Conservation (phyloP, 2,113 vertebrate genomes). For the Laterallus jamaicensis region DNA sequence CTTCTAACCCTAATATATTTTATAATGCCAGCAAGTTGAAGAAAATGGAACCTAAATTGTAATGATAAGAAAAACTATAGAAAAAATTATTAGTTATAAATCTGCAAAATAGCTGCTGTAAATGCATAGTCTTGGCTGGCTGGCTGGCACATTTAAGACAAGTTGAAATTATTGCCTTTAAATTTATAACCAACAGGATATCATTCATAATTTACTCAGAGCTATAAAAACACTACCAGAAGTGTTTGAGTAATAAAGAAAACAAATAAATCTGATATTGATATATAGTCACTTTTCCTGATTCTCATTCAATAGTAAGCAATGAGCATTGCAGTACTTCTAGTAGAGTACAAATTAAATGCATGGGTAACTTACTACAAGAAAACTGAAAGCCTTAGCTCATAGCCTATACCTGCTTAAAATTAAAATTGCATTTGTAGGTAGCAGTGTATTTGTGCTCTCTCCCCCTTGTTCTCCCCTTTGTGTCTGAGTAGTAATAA, state of each 20-base stretch:
- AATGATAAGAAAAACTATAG: background rate
- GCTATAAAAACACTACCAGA: background rate
- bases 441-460: background rate
- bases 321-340: background rate
- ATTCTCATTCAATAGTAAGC: background rate
- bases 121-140: background rate
- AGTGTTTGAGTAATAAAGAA: constrained; percentile 8
- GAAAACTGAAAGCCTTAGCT: background rate
- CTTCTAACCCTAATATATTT: background rate
- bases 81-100: constrained; percentile 10
- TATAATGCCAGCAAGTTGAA: background rate
- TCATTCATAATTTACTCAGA: constrained; percentile 29
- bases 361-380: background rate
- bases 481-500: background rate
- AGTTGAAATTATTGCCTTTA: background rate
- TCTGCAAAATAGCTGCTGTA: constrained; percentile 26
- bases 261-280: constrained; percentile 24
- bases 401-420: background rate
- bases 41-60: background rate
- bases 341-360: background rate
- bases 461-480: background rate
- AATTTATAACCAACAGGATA: constrained; percentile 34
- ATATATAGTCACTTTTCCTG: background rate
- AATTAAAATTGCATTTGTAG: background rate
- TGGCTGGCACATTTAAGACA: background rate